Percentiles rank a stretch among this genome's conserved stretches.
These are phyloP conservation scores for Phalloptychus januarius DNA, from an alignment of 2,797 vertebrate genomes.

Conservation along the genomic window DNA sequence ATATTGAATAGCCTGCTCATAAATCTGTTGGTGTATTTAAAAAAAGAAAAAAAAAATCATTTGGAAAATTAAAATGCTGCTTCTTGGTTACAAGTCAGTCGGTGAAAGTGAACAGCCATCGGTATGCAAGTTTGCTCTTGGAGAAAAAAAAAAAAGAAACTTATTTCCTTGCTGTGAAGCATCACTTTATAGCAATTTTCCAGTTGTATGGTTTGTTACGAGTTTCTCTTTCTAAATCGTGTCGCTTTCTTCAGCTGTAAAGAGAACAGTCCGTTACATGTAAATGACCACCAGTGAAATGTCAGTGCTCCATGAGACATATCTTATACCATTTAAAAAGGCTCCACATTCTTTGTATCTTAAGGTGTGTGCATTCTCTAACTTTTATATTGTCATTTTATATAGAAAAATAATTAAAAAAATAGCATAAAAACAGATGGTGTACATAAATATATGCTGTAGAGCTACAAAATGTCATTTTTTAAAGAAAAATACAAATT, in stretches of 20 bases:
- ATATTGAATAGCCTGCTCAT: conserved; percentile 76
- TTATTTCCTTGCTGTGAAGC: conserved; percentile 93
- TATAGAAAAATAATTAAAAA: conserved; percentile 91
- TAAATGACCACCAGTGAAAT: conserved; percentile 92
- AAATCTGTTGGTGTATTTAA: conserved; percentile 68
- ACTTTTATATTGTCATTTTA: conserved; percentile 99
- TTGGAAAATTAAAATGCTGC: conserved; percentile 78
- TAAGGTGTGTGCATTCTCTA: conserved; percentile 94
- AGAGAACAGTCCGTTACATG: conserved; percentile 84
- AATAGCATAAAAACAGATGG: conserved; percentile 78
- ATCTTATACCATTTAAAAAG: conserved; percentile 91
- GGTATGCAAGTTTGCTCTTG: conserved; percentile 92
- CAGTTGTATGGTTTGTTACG: conserved; percentile 96
- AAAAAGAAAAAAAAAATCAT: conserved; percentile 57
- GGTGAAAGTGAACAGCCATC: conserved; percentile 75
- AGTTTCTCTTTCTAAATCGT: conserved; percentile 90
- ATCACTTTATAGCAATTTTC: conserved; percentile 95
- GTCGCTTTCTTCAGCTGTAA: conserved; percentile 81
- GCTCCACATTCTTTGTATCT: conserved; percentile 97
- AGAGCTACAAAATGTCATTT: conserved; percentile 92
- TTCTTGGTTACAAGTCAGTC: conserved; percentile 78
- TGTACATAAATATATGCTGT: conserved; percentile 96
- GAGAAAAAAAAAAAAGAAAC: conserved; percentile 62
- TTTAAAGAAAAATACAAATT: conserved; percentile 94
- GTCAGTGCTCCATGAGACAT: conserved; percentile 87